Percentiles rank a stretch among this genome's conserved stretches.
phyloP scores from a whole-genome alignment of 2,113 vertebrate species.

The Callithrix jacchus region DNA sequence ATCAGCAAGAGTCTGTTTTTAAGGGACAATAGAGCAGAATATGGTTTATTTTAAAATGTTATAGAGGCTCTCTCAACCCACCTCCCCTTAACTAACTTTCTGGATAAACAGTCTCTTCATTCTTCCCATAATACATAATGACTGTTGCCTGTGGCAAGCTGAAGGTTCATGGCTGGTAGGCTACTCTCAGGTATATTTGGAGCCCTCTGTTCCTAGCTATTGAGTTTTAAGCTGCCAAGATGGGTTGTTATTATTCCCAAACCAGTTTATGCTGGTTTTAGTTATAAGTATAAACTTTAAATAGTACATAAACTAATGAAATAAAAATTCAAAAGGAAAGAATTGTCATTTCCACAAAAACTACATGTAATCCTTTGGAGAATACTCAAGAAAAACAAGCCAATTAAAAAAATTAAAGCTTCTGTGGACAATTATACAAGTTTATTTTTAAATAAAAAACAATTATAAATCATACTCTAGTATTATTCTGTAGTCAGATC shows the following conservation, averaged over 20 bases:
- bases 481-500: neutral
- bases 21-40: neutral
- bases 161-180: neutral
- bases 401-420: neutral
- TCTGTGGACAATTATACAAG: too few species aligned
- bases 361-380: neutral
- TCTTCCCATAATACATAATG: neutral
- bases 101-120: neutral
- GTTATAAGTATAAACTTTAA: neutral
- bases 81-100: neutral
- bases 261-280: neutral
- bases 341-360: neutral
- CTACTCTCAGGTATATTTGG: neutral
- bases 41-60: neutral
- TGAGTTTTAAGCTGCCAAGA: neutral
- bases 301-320: neutral
- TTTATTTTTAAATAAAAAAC: neutral
- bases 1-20: neutral
- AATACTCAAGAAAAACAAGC: neutral
- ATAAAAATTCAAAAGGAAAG: neutral
- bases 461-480: neutral
- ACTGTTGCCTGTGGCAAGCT: neutral
- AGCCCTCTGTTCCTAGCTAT: neutral
- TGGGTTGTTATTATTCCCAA: neutral
- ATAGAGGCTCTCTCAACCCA: neutral